These are phyloP conservation scores for Microcebus griseorufus DNA, from an alignment of 2,113 vertebrate genomes.

Conservation along the genomic window DNA sequence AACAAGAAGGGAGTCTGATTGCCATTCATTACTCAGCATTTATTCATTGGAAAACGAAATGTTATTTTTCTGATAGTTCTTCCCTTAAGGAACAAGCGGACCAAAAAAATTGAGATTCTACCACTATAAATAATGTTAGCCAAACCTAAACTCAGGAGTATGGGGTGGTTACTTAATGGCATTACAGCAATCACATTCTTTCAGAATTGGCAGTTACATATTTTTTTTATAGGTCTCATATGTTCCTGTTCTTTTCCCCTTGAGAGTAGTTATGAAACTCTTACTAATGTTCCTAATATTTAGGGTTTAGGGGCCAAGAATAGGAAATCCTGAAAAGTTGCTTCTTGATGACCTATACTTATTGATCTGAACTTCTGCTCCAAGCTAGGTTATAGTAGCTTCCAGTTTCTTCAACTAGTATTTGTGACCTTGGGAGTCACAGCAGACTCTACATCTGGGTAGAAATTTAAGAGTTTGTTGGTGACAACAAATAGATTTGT, in stretches of 20 bases:
- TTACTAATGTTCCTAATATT: not conserved
- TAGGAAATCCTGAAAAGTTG: not conserved
- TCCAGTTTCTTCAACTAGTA: not conserved
- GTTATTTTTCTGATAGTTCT: not conserved
- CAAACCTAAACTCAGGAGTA: not conserved
- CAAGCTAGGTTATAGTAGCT: not conserved
- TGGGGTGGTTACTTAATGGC: not conserved
- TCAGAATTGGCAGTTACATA: not conserved
- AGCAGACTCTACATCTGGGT: not conserved
- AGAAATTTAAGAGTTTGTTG: not conserved
- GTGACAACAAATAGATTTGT: not conserved
- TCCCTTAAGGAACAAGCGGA: not conserved
- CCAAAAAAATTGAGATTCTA: not conserved
- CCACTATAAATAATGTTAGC: not conserved
- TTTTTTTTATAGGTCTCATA: not conserved
- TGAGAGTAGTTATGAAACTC: not conserved
- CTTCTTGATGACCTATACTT: not conserved
- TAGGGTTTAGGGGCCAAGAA: not conserved
- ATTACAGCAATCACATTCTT: not conserved
- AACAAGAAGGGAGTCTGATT: not conserved
- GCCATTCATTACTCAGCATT: not conserved
- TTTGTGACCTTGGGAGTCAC: not conserved
- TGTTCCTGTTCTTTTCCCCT: not conserved
- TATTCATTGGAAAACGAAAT: slow-evolving; percentile 10
- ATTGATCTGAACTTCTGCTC: not conserved